Evolutionary conservation across 2,888 invertebrate species (phyloP).

Genomic region (Chalcis sispes): DNA sequence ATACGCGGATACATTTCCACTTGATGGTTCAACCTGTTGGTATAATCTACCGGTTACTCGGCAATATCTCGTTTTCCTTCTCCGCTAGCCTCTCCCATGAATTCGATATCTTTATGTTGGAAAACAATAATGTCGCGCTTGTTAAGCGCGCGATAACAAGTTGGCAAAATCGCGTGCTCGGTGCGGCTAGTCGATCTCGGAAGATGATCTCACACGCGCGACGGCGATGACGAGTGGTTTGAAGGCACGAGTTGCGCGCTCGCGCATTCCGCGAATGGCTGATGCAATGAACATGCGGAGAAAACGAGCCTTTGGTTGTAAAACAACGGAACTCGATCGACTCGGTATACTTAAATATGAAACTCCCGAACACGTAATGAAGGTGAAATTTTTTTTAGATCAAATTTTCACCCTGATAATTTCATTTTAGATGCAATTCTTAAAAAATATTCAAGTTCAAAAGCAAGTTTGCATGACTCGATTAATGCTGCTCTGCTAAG

Average conservation of each 20-base stretch:
- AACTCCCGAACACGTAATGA: no score
- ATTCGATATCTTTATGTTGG: constrained; percentile 42
- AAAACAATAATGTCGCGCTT: constrained; percentile 51
- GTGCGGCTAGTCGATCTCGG: constrained; percentile 16
- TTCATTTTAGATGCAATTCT: no score
- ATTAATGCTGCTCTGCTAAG: no score
- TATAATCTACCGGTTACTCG: constrained; percentile 1
- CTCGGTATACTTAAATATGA: no score
- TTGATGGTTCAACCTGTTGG: constrained; percentile 23
- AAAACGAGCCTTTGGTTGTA: background rate
- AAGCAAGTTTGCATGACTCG: no score
- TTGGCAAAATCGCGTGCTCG: background rate
- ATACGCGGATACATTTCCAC: background rate
- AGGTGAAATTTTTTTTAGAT: no score
- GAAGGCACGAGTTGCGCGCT: constrained; percentile 11
- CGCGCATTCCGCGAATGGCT: constrained; percentile 38
- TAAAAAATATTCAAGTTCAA: no score
- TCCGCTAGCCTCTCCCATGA: constrained; percentile 7
- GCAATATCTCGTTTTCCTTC: constrained; percentile 44
- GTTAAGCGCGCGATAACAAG: constrained; percentile 42
- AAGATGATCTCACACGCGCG: constrained; percentile 36
- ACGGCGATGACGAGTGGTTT: constrained; percentile 17
- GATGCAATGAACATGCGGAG: background rate
- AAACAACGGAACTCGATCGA: constrained; percentile 15
- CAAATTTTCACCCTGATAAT: no score